These are phyloP conservation scores for Nowickia ferox DNA, from an alignment of 2,888 invertebrate genomes.

Conservation along the genomic window DNA sequence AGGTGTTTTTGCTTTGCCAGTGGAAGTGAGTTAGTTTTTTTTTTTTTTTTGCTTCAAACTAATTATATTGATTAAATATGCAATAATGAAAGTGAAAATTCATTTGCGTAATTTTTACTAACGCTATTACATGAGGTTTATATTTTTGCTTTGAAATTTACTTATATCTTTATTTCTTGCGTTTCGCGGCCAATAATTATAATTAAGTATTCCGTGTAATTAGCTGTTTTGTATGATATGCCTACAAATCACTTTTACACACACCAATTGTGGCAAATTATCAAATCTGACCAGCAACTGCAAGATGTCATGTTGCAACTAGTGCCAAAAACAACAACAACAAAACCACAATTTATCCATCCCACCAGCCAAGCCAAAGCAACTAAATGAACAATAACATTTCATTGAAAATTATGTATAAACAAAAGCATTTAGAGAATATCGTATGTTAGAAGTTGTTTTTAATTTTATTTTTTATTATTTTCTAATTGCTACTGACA, in stretches of 20 bases:
- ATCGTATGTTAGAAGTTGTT: neutral
- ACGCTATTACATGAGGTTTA: neutral
- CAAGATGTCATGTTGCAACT: conserved; percentile 37
- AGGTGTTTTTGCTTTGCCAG: conserved; percentile 13
- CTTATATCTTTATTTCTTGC: neutral
- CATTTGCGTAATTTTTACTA: conserved; percentile 28
- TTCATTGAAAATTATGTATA: conserved; percentile 21
- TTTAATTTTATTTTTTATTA: neutral
- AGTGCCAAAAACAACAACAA: conserved; percentile 57
- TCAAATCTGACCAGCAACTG: conserved; percentile 41
- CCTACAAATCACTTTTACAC: conserved; percentile 43
- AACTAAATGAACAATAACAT: conserved; percentile 16
- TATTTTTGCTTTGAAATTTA: neutral
- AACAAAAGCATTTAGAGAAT: neutral
- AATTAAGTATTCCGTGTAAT: conserved; percentile 66
- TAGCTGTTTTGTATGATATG: conserved; percentile 46
- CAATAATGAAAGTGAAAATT: conserved; percentile 69
- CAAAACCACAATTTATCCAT: neutral
- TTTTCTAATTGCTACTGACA: conserved; percentile 36
- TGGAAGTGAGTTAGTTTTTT: neutral
- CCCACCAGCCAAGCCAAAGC: conserved; percentile 8
- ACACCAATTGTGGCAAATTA: conserved; percentile 26
- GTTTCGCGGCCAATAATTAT: conserved; percentile 60
- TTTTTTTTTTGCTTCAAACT: neutral
- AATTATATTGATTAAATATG: conserved; percentile 58